Evolutionary conservation across 2,113 vertebrate genomes (phyloP).

Genomic region (Callionymus lyra): DNA sequence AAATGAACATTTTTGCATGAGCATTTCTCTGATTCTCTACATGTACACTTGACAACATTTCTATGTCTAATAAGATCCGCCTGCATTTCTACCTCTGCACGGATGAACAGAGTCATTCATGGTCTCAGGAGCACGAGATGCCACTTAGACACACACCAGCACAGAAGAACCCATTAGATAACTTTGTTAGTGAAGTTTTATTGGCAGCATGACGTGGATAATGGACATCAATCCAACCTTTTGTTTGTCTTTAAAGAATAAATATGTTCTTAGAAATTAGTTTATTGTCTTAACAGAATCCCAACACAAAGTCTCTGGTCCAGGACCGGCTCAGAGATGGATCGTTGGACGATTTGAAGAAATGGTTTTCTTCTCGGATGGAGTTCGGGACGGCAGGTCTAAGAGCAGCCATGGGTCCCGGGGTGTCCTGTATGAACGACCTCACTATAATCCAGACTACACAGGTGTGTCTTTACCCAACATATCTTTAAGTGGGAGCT

Average conservation of each 20-base stretch:
- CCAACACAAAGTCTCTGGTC: constrained; percentile 73
- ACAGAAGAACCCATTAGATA: neutral
- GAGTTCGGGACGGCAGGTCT: constrained; percentile 94
- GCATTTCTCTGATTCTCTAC: too few relatives aligned
- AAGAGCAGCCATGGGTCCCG: constrained; percentile 86
- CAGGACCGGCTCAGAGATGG: constrained; percentile 68
- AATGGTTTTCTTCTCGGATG: constrained; percentile 84
- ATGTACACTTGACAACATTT: too few relatives aligned
- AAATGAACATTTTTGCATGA: too few relatives aligned
- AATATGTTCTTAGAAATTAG: too few relatives aligned
- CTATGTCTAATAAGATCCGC: constrained; percentile 5
- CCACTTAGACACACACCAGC: constrained; percentile 21
- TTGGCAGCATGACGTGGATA: too few relatives aligned
- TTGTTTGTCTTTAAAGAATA: too few relatives aligned
- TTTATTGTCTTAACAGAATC: constrained; percentile 69
- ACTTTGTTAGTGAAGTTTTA: too few relatives aligned
- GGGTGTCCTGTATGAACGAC: constrained; percentile 87
- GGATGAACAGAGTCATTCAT: constrained; percentile 23
- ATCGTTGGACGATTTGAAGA: constrained; percentile 67
- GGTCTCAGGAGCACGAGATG: constrained; percentile 16
- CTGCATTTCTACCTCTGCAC: constrained; percentile 2
- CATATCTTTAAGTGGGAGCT: too few relatives aligned
- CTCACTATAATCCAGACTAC: constrained; percentile 96
- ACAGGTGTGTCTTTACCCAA: constrained; percentile 44
- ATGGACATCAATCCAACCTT: too few relatives aligned